Percentiles rank a stretch among this genome's conserved stretches.
Conservation (phyloP, 1,140 invertebrate genomes). For the Drosophila athabasca region DNA sequence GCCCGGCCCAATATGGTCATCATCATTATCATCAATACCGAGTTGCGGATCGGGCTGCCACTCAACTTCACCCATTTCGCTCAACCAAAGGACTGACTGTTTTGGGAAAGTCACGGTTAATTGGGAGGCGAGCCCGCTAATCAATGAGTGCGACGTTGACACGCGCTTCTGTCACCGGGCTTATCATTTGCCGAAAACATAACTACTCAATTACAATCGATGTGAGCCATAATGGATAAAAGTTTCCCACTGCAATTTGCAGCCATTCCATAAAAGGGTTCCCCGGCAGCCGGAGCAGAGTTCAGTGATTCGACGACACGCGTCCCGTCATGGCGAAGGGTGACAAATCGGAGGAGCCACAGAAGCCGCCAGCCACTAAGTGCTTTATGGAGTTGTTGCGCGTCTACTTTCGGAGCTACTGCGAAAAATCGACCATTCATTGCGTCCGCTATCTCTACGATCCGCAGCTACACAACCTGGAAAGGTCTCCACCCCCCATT, state of each 20-base stretch:
- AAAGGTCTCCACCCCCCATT: slow-evolving; percentile 39
- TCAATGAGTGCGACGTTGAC: slow-evolving; percentile 39
- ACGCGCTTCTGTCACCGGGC: slow-evolving; percentile 33
- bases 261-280: slow-evolving; percentile 32
- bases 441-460: slow-evolving; percentile 75
- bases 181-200: slow-evolving; percentile 59
- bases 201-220: slow-evolving; percentile 67
- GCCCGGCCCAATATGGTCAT: slow-evolving; percentile 24
- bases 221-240: slow-evolving; percentile 58
- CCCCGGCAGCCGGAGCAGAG: background rate
- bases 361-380: slow-evolving; percentile 18
- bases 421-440: slow-evolving; percentile 73
- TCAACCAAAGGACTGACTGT: slow-evolving; percentile 17
- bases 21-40: slow-evolving; percentile 37
- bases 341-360: background rate
- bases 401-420: slow-evolving; percentile 66
- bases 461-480: slow-evolving; percentile 61
- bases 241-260: slow-evolving; percentile 36
- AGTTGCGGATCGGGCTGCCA: slow-evolving; percentile 12
- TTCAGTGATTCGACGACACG: slow-evolving; percentile 28
- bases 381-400: slow-evolving; percentile 46
- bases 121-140: slow-evolving; percentile 51
- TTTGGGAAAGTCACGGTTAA: slow-evolving; percentile 28
- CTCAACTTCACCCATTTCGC: slow-evolving; percentile 43
- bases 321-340: slow-evolving; percentile 52